These are phyloP conservation scores for Zaprionus gabonicus DNA, from an alignment of 1,140 invertebrate genomes.

Conservation along the genomic window DNA sequence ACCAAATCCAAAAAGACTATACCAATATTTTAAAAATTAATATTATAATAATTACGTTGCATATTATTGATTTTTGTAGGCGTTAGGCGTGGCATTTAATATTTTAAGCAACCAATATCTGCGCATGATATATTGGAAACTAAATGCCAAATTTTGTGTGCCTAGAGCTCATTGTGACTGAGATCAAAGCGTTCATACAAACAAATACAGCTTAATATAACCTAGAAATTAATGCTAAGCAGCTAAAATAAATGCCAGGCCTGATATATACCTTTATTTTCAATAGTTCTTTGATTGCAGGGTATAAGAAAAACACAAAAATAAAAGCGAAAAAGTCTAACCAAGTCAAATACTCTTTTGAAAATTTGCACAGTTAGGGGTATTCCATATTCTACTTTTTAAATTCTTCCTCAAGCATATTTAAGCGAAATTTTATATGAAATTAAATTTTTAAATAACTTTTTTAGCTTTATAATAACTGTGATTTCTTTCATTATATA, in stretches of 20 bases:
- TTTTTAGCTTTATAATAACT: not conserved
- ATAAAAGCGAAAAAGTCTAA: slow-evolving; percentile 11
- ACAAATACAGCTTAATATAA: not conserved
- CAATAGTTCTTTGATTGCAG: not conserved
- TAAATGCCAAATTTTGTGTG: not conserved
- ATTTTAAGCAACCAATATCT: not conserved
- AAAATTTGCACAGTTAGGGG: not conserved
- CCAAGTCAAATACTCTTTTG: slow-evolving; percentile 18
- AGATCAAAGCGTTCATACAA: not conserved
- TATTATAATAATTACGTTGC: not conserved
- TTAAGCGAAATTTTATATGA: not conserved
- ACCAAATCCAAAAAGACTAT: too few relatives aligned
- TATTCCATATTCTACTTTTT: not conserved
- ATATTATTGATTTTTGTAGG: too few relatives aligned
- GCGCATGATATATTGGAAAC: not conserved
- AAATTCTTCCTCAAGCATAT: not conserved
- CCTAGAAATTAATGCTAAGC: not conserved
- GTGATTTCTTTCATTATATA: not conserved
- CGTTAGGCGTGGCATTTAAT: not conserved
- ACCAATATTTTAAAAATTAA: too few relatives aligned
- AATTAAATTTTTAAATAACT: not conserved
- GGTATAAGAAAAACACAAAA: not conserved
- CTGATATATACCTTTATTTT: not conserved
- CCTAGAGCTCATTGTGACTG: not conserved
- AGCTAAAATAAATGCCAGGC: not conserved